Evolutionary conservation across 2,888 invertebrate genomes (phyloP).

Genomic region (Allygus modestus): DNA sequence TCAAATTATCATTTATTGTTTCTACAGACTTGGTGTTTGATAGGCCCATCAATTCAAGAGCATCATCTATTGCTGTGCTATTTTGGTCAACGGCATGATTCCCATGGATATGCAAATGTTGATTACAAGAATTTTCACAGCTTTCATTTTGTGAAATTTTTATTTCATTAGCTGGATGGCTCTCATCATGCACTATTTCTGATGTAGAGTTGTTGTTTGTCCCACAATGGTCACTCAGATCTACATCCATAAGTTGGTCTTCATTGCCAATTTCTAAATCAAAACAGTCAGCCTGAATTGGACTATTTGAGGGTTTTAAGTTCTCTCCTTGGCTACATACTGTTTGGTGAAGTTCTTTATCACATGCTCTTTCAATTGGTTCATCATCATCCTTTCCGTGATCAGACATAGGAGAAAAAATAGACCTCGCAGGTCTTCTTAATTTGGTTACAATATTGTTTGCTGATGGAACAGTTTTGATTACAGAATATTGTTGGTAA

Average conservation of each 20-base stretch:
- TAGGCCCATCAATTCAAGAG: constrained; percentile 44
- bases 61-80: constrained; percentile 46
- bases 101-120: not conserved
- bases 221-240: not conserved
- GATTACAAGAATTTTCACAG: not conserved
- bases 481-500: constrained; percentile 34
- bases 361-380: not conserved
- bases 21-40: not conserved
- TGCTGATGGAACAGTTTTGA: constrained; percentile 3
- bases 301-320: not conserved
- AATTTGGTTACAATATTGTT: not conserved
- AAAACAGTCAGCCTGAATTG: not conserved
- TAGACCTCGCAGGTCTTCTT: constrained; percentile 24
- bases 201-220: not conserved
- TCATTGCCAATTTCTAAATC: not conserved
- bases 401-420: constrained; percentile 54
- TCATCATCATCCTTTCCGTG: constrained; percentile 30
- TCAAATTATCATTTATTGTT: not conserved
- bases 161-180: not conserved
- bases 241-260: not conserved
- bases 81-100: not conserved
- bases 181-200: not conserved
- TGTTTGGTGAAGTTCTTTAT: not conserved
- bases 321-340: not conserved
- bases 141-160: not conserved